A percentile compares a stretch with the other conserved stretches of the same genome.
Evolutionary conservation across 2,888 invertebrate genomes (phyloP).

Genomic region (Alloplasta piceator): DNA sequence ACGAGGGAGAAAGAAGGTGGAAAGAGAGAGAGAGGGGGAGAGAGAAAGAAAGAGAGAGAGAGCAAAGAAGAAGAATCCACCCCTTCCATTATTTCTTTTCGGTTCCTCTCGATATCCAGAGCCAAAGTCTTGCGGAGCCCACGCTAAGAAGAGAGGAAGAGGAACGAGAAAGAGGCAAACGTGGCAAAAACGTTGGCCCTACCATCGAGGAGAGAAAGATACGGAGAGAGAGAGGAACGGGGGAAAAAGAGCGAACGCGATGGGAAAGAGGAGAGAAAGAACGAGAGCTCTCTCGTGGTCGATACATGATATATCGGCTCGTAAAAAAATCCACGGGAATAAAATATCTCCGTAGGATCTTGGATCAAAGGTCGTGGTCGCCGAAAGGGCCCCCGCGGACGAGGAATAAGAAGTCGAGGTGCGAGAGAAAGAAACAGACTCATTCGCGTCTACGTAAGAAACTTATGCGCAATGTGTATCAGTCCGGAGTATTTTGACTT

Average conservation of each 20-base stretch:
- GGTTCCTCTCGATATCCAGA: slow-evolving; percentile 38
- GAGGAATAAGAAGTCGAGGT: slow-evolving; percentile 61
- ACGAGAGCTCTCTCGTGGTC: slow-evolving; percentile 70
- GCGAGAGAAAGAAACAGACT: slow-evolving; percentile 47
- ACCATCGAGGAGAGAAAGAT: slow-evolving; percentile 28
- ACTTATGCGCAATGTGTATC: background rate
- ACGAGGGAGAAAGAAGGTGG: too few relatives aligned
- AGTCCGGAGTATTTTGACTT: slow-evolving; percentile 57
- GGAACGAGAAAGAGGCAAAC: slow-evolving; percentile 10
- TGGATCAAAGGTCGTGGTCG: slow-evolving; percentile 81
- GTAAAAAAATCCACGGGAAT: slow-evolving; percentile 83
- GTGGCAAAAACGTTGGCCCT: slow-evolving; percentile 46
- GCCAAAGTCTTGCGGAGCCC: slow-evolving; percentile 40
- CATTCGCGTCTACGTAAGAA: slow-evolving; percentile 38
- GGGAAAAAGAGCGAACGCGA: slow-evolving; percentile 24
- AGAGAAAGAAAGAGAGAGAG: too few relatives aligned
- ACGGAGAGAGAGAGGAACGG: slow-evolving; percentile 29
- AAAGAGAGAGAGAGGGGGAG: too few relatives aligned
- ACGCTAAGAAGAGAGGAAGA: slow-evolving; percentile 28
- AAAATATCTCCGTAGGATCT: slow-evolving; percentile 82
- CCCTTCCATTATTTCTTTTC: slow-evolving; percentile 56
- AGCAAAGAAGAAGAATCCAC: slow-evolving; percentile 47
- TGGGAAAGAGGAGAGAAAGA: slow-evolving; percentile 55
- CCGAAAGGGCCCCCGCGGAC: slow-evolving; percentile 79
- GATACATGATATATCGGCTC: slow-evolving; percentile 83